Base-by-base conservation (phyloP, 2,888 invertebrate genomes). In the Sphecodes monilicornis region DNA sequence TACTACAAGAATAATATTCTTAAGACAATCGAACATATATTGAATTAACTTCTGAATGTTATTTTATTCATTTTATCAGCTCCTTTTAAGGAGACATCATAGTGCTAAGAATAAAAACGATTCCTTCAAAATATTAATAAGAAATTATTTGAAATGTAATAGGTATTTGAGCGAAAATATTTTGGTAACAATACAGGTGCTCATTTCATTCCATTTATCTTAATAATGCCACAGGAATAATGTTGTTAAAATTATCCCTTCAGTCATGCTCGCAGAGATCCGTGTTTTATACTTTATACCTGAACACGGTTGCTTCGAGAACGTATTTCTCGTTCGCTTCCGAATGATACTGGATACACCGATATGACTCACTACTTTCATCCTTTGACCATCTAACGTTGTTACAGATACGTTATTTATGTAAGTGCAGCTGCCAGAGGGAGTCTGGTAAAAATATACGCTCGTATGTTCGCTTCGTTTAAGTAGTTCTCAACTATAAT, bases 281-380 rank as follows among this genome's bases (percentile, higher is more conserved):
- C 11, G 22, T 39, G 72, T 75, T 41, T 71, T 32, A 26, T 39
- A 32, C 18, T 50, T 11, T 22, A 10, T 22, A n/a, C 18, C n/a
- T 26, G 32, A 75, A 75, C 54, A 18, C 66, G 68, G 50, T 29
- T 43, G 41, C 71, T 13, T 66, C 57, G 73, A 70, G 75, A 86
- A 70, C 77, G 79, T 80, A 81, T 85, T 81, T 76, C 85, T 81
- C 83, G 75, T 77, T 76, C 70, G 26, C 43, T 22, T 75, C 50
- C 43, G 73, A 77, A 72, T 36, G 50, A 66, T 68, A 70, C 46
- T 76, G 77, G 82, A 86, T 77, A 72, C 76, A 66, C 39, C 78
- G 69, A 83, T 89, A 81, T 46, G n/a, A 54, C 76, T 41, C 41
- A 66, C 71, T 71, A 64, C 79, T 70, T 83, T 80, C 84, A 76